Percentiles rank a stretch among this genome's conserved stretches.
Conservation (phyloP, 1,140 invertebrate species). For the Papilio glaucus region DNA sequence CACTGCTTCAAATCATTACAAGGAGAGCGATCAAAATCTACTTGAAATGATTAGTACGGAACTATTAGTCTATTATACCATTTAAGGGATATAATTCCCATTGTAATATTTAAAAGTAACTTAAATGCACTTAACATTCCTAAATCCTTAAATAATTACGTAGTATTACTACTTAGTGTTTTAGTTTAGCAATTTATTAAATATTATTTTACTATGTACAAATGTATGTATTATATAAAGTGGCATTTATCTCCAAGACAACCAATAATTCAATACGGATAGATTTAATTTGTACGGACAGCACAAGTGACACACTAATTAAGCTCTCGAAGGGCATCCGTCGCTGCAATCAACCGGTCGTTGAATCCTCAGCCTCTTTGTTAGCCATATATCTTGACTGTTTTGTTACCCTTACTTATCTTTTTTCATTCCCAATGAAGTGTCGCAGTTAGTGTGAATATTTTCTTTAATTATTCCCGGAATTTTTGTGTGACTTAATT, state of each 20-base stretch:
- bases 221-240: neutral
- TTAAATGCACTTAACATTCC: no score
- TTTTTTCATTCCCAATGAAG: conserved; percentile 49
- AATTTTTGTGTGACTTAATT: neutral
- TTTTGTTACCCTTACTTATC: conserved; percentile 44
- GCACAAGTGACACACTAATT: conserved; percentile 60
- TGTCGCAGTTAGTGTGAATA: conserved; percentile 55
- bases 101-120: no score
- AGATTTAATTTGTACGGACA: conserved; percentile 38
- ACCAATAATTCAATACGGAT: conserved; percentile 31
- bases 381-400: conserved; percentile 53
- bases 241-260: neutral
- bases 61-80: no score
- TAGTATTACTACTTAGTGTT: no score
- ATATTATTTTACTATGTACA: neutral
- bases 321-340: conserved; percentile 69
- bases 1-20: no score
- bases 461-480: conserved; percentile 53
- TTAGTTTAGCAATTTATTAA: no score
- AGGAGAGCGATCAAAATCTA: no score
- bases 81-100: no score
- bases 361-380: conserved; percentile 58
- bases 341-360: conserved; percentile 68
- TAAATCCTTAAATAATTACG: no score
- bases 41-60: no score